Conservation (phyloP, 2,797 vertebrate genomes). For the Anguilla megastoma region DNA sequence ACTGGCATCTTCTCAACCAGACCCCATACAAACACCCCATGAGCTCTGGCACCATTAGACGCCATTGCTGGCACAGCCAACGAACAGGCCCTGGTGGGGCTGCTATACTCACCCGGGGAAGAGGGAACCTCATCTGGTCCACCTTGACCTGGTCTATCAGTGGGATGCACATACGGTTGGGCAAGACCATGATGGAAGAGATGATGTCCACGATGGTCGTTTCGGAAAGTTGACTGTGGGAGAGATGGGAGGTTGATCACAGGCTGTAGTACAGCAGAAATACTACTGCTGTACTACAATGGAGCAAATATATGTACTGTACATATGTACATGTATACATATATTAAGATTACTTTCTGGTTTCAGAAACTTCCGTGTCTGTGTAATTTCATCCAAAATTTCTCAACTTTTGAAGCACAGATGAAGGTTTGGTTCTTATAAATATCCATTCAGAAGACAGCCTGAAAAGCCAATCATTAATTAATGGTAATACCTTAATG, state of each 20-base stretch:
- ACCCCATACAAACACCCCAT: neutral
- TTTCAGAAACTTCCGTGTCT: neutral
- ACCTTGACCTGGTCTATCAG: conserved; percentile 87
- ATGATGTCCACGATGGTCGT: conserved; percentile 85
- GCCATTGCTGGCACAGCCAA: neutral
- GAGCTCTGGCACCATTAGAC: neutral
- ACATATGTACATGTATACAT: neutral
- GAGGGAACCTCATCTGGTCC: conserved; percentile 85
- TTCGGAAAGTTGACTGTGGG: conserved; percentile 82
- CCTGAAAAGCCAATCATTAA: neutral
- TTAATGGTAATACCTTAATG: neutral
- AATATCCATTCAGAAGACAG: neutral
- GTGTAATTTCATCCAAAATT: neutral
- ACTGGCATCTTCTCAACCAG: neutral
- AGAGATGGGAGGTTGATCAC: neutral
- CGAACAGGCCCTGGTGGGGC: neutral
- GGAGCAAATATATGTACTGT: neutral
- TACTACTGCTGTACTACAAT: neutral
- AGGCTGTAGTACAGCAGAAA: neutral
- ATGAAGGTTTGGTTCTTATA: neutral
- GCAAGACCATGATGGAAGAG: conserved; percentile 86
- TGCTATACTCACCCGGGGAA: conserved; percentile 80
- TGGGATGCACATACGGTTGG: conserved; percentile 90
- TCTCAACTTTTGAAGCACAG: neutral
- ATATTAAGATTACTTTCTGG: neutral